Conservation (phyloP, 1,140 invertebrate genomes). For the Acromyrmex heyeri region DNA sequence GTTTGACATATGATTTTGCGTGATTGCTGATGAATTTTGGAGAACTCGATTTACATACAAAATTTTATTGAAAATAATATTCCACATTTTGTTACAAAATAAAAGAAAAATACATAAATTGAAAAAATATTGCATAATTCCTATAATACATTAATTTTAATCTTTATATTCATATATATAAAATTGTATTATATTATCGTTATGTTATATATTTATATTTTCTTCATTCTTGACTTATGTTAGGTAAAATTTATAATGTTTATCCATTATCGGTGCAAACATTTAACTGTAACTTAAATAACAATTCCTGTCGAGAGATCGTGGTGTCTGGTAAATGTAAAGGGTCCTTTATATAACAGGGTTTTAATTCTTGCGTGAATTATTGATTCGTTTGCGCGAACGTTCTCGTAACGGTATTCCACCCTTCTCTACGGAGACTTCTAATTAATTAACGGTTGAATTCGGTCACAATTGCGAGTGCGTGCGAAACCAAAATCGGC, state of each 20-base stretch:
- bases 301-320: conserved; percentile 1
- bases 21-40: not conserved
- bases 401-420: conserved; percentile 54
- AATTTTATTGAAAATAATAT: not conserved
- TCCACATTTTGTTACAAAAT: not conserved
- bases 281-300: conserved; percentile 1
- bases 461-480: conserved; percentile 59
- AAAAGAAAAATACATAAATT: not conserved
- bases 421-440: conserved; percentile 54
- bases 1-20: not conserved
- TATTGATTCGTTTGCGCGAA: conserved; percentile 34
- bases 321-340: not conserved
- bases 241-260: not conserved
- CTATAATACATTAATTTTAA: no score
- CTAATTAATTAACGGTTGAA: conserved; percentile 74
- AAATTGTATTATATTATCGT: not conserved
- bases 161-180: no score
- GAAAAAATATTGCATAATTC: not conserved
- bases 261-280: not conserved
- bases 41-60: not conserved
- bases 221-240: not conserved
- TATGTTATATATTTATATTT: not conserved
- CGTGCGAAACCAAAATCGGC: conserved; percentile 56
- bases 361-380: conserved; percentile 17
- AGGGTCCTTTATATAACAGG: not conserved